Conservation (phyloP, 2,113 vertebrate species). For the Ictalurus punctatus region DNA sequence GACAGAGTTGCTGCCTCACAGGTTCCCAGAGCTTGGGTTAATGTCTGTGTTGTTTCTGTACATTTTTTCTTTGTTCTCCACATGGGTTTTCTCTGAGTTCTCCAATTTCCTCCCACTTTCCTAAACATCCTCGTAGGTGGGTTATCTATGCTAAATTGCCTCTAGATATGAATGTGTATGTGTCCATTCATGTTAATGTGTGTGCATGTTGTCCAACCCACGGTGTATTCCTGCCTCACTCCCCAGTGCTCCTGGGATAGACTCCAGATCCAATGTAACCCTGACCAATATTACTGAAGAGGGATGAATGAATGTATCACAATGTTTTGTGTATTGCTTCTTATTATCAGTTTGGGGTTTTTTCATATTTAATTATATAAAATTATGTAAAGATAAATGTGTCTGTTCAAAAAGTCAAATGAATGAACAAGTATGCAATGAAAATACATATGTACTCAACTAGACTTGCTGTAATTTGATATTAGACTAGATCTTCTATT, state of each 20-base stretch:
- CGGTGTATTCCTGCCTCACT: not conserved
- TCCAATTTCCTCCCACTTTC: not conserved
- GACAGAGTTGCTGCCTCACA: not conserved
- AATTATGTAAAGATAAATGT: not conserved
- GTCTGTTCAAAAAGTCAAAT: not conserved
- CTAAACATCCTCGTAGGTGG: not conserved
- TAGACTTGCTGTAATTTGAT: not conserved
- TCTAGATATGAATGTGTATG: not conserved
- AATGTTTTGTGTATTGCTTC: not conserved
- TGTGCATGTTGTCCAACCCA: not conserved
- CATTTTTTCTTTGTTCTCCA: not conserved
- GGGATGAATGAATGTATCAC: not conserved
- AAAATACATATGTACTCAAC: not conserved
- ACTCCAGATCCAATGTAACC: not conserved
- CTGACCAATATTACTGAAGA: not conserved
- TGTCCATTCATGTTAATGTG: not conserved
- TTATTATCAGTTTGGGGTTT: no score
- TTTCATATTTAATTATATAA: not conserved
- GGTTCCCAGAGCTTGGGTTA: not conserved
- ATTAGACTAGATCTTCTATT: not conserved
- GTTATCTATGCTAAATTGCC: not conserved
- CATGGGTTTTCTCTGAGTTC: not conserved
- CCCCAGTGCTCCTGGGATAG: not conserved
- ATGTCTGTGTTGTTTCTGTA: not conserved
- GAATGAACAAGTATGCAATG: not conserved